phyloP scores from a whole-genome alignment of 2,797 vertebrate species.

The Gymnoscopelus microlampas region DNA sequence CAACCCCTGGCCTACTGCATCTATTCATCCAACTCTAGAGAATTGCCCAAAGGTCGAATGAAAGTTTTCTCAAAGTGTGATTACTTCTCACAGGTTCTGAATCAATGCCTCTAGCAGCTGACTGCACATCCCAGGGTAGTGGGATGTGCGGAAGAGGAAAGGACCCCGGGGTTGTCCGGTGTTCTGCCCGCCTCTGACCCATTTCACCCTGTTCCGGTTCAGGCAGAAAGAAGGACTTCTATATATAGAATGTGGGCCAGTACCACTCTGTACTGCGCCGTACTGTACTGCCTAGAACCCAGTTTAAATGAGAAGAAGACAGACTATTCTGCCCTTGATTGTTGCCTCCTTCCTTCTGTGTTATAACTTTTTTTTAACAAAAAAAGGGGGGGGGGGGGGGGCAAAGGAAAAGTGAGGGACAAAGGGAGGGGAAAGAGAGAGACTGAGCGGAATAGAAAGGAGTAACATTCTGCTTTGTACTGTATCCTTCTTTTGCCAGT shows the following conservation, averaged over 20 bases:
- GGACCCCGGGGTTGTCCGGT: conserved; percentile 63
- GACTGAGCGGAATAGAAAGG: background rate
- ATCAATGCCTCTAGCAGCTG: background rate
- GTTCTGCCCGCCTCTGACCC: conserved; percentile 65
- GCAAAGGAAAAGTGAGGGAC: background rate
- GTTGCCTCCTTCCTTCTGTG: conserved; percentile 35
- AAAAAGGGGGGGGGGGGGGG: background rate
- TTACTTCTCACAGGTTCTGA: background rate
- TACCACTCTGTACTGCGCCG: conserved; percentile 50
- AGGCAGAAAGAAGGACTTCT: conserved; percentile 75
- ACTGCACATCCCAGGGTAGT: conserved; percentile 18
- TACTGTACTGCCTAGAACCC: conserved; percentile 76
- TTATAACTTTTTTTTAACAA: conserved; percentile 1
- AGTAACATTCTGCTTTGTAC: background rate
- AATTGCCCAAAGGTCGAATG: too few relatives aligned
- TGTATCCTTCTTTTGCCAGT: too few relatives aligned
- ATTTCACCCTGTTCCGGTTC: conserved; percentile 74
- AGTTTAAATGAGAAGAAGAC: conserved; percentile 72
- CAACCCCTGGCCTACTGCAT: too few relatives aligned
- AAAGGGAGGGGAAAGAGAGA: background rate
- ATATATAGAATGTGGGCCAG: conserved; percentile 84
- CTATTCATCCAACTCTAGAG: too few relatives aligned
- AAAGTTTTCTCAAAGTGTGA: background rate
- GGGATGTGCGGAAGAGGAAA: conserved; percentile 34
- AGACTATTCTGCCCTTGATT: conserved; percentile 66